Base-by-base conservation (phyloP, 2,888 invertebrate species). In the Cantharis lateralis region DNA sequence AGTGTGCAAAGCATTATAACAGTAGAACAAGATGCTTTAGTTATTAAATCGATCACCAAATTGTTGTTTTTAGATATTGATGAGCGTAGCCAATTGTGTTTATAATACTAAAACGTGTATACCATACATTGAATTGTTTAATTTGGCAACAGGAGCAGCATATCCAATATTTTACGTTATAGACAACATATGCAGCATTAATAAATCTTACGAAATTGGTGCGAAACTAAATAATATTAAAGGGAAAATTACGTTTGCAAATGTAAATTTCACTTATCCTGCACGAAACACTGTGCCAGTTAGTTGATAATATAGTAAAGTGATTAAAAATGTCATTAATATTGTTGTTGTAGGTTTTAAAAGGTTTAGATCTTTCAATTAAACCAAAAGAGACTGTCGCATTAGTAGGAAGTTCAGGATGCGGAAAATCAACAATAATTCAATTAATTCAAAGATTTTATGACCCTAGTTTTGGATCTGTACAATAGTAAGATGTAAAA, bases 211-310 rank as follows among this genome's bases (percentile, higher is more conserved):
- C 71, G 89, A 91, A 24, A 88, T 86, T 0, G 96, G 96, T 0
- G 85, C 89, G 9, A 89, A 88, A n/a, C 92, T 93, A 0, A 84
- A 88, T 0, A 85, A 88, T 1, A 87, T 93, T 11, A 91, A 91
- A 16, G 95, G 95, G 0, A 91, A 92, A 76, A 93, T 97, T 77
- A 91, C 91, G 80, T 92, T 97, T 80, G 91, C 91, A 80, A 89
- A 95, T 83, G 93, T 97, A 0, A 89, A 91, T 48, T 97, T 97
- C 87, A 90, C 92, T 72, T 97, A 97, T 88, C 97, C 97, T 1
- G 93, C 95, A 0, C 90, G 97, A 80, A 90, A 92, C 26, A 28
- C 94, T 82, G 93, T 94, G 20, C 90, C 92, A 83, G 94, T 95
- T 48, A 48, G n/a, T 48, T 7, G n/a, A 48, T n/a, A 48, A 48